Evolutionary conservation across 2,888 invertebrate species (phyloP).

Genomic region (Phasia obesa): DNA sequence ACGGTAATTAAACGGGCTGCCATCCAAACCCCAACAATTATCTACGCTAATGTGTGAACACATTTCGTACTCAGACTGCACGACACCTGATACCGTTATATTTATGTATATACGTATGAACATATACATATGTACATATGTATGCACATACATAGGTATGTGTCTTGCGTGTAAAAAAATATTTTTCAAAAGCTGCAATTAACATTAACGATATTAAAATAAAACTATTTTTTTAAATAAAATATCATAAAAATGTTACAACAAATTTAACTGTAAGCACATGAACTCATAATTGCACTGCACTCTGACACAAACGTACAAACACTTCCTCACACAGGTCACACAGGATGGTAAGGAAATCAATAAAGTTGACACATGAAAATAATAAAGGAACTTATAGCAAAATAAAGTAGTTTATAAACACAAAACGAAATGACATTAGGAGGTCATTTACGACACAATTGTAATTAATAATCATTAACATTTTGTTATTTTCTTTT

Average conservation of each 20-base stretch:
- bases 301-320: constrained; percentile 1
- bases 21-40: too few relatives aligned
- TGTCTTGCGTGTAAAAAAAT: too few relatives aligned
- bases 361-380: constrained; percentile 42
- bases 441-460: constrained; percentile 36
- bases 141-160: too few relatives aligned
- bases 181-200: too few relatives aligned
- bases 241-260: too few relatives aligned
- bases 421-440: constrained; percentile 32
- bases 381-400: constrained; percentile 10
- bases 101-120: too few relatives aligned
- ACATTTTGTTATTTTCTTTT: constrained; percentile 14
- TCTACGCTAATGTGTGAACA: too few relatives aligned
- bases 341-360: constrained; percentile 34
- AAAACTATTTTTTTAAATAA: background rate
- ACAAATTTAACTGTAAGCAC: background rate
- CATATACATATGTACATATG: too few relatives aligned
- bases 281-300: background rate
- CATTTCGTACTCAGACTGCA: too few relatives aligned
- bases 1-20: too few relatives aligned
- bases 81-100: too few relatives aligned
- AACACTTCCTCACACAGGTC: constrained; percentile 8
- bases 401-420: background rate
- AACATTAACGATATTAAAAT: too few relatives aligned
- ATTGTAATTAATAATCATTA: constrained; percentile 32